Evolutionary conservation across 2,797 vertebrate genomes (phyloP), one percentile per base, ranked within the genome.

Genomic region (Lagorchestes hirsutus): DNA sequence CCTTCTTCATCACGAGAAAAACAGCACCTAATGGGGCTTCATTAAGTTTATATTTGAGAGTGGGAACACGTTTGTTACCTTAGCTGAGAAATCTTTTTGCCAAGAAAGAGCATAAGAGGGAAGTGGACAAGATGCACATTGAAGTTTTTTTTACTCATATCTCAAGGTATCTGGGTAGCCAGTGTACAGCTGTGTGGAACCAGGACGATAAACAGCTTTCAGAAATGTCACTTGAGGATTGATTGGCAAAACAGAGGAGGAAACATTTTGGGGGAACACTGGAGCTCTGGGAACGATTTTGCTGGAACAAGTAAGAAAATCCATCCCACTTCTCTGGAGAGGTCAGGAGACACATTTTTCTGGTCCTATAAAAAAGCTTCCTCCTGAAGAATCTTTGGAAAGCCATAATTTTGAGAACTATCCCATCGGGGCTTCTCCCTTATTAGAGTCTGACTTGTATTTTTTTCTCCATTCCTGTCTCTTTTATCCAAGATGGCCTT

Each of bases 41-140:
- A 92, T 96, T 92, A 97, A 97, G 95, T 92, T 98, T 96, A 58
- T 57, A 92, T 93, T 93, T 98, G 96, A 93, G 34, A 50, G 67
- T 8, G 54, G 0, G 1, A 97, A 59, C 87, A n/a, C 94, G 67
- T 82, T 46, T 40, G n/a, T 67, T 90, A 58, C 74, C 93, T 94
- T 90, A 92, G 13, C 58, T 97, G 92, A 62, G 40, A 82, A 95
- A 92, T 46, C 91, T 91, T 94, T 46, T 92, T 95, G 82, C 90
- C 59, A 40, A 74, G 62, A 82, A 94, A 67, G 92, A 8, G 52
- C 46, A 82, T 82, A 34, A 22, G 18, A 96, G n/a, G 40, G 58
- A 82, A 46, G n/a, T 82, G n/a, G n/a, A 9, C 31, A 82, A 82
- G 18, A 82, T 2, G 29, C n/a, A 82, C n/a, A 46, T 46, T 82